A percentile compares a stretch with the other conserved stretches of the same genome.
Conservation (phyloP, 1,140 invertebrate species). For the Philaenus spumarius region DNA sequence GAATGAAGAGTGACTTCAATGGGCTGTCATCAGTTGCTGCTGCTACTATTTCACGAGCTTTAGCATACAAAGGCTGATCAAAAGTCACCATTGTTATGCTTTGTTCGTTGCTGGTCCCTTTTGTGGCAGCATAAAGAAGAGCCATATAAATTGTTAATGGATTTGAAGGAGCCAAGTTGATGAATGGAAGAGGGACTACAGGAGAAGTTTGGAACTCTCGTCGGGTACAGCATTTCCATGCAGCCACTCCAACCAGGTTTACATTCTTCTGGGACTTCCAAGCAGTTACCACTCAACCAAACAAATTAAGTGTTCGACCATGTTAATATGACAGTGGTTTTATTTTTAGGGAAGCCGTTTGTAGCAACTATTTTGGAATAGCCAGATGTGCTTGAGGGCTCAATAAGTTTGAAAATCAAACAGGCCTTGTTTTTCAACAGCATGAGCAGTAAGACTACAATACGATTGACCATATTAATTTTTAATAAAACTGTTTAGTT, state of each 20-base stretch:
- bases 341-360: constrained; percentile 11
- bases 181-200: too few species aligned
- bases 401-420: constrained; percentile 3
- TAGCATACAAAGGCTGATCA: too few species aligned
- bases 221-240: not conserved
- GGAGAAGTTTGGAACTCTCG: not conserved
- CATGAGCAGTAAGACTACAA: too few species aligned
- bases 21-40: too few species aligned
- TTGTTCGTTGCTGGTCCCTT: too few species aligned
- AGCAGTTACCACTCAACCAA: constrained; percentile 15
- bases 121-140: not conserved
- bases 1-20: too few species aligned
- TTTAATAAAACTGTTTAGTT: too few species aligned
- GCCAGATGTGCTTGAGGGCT: not conserved
- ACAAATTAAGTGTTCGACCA: constrained; percentile 8
- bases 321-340: constrained; percentile 17
- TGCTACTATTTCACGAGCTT: not conserved
- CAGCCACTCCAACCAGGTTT: too few species aligned
- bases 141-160: too few species aligned
- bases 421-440: not conserved
- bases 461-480: too few species aligned
- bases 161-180: not conserved
- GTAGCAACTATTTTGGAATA: constrained; percentile 18
- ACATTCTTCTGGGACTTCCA: constrained; percentile 7
- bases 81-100: too few species aligned